A percentile compares a stretch with the other conserved stretches of the same genome.
phyloP scores from a whole-genome alignment of 2,888 invertebrate species.

The Eristalinus sepulchralis region DNA sequence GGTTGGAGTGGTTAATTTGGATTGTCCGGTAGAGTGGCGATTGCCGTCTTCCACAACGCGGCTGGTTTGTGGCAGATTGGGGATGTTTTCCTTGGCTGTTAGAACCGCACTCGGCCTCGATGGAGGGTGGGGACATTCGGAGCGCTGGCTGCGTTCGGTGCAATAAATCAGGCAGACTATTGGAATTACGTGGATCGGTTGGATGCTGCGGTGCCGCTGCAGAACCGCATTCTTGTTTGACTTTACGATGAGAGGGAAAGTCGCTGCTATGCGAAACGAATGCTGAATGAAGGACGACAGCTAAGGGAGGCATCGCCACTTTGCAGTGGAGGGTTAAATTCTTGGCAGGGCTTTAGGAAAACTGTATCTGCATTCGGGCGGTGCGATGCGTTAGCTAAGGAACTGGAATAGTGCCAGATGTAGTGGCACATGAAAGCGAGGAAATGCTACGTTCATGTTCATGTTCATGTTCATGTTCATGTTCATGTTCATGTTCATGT shows the following conservation, averaged over 20 bases:
- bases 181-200: conserved; percentile 5
- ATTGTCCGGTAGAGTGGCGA: not conserved
- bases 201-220: not conserved
- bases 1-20: conserved; percentile 30
- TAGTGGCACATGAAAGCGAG: not conserved
- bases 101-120: not conserved
- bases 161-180: conserved; percentile 26
- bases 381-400: too few species aligned
- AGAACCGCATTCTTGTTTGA: conserved; percentile 33
- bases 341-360: not conserved
- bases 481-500: conserved; percentile 11
- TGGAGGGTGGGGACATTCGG: not conserved
- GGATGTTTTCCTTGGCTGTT: not conserved
- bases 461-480: not conserved
- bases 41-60: conserved; percentile 1
- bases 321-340: not conserved
- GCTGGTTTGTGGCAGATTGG: not conserved
- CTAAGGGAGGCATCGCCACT: not conserved
- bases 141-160: not conserved
- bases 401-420: not conserved
- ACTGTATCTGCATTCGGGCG: not conserved
- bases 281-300: not conserved
- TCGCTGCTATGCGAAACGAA: not conserved
- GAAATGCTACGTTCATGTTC: not conserved
- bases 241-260: conserved; percentile 6